Percentiles rank a stretch among this genome's conserved stretches.
phyloP scores from a whole-genome alignment of 2,113 vertebrate genomes.

The Serilophus lunatus region DNA sequence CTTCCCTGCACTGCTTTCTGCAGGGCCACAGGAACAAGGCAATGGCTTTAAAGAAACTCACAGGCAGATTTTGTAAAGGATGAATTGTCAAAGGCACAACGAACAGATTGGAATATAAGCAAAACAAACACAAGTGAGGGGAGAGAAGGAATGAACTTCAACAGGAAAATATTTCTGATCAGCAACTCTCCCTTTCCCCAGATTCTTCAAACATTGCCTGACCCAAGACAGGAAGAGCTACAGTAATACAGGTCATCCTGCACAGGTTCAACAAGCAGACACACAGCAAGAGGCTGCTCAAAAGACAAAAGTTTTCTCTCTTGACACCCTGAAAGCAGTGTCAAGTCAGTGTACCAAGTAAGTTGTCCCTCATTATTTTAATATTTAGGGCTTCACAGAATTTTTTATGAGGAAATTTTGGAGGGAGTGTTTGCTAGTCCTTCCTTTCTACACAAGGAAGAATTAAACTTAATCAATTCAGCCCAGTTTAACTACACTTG shows the following conservation, averaged over 20 bases:
- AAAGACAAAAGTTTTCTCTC: neutral
- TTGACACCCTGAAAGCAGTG: neutral
- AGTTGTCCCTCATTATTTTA: neutral
- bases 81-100: neutral
- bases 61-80: neutral
- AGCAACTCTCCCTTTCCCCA: neutral
- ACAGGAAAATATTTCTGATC: neutral
- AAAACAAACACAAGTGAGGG: neutral
- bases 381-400: neutral
- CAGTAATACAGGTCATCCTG: neutral
- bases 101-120: neutral
- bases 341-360: fast-evolving
- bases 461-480: neutral
- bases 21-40: neutral
- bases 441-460: neutral
- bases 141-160: neutral
- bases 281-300: neutral
- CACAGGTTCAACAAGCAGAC: neutral
- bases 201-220: neutral
- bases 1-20: neutral
- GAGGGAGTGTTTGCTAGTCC: neutral
- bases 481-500: neutral
- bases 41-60: neutral
- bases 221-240: neutral
- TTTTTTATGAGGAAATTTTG: neutral